Evolutionary conservation across 2,113 vertebrate species (phyloP), one percentile per base, ranked within the genome.

Genomic region (Forbesichthys papilliferus): DNA sequence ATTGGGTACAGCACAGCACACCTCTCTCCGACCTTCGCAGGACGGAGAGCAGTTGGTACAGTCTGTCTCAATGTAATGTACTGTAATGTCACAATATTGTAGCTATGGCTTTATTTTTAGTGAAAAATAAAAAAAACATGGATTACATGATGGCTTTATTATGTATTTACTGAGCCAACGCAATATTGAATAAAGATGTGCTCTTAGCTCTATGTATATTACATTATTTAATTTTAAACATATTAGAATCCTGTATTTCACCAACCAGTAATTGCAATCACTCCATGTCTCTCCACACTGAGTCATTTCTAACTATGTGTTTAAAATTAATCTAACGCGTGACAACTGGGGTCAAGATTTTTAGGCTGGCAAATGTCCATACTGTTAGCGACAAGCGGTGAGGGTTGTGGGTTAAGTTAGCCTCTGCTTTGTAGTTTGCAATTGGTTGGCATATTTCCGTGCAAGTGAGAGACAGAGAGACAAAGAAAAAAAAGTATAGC

Each of bases 321-420:
- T 66, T 71, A 42, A 56, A 68, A 70, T 64, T 16, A 73, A 75
- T 74, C 51, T 11, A 66, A 80, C 71, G 51, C 33, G 12, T 75
- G 89, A 86, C 84, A 83, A 80, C 57, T 48, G 49, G 63, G 66
- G 68, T 68, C 83, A 73, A 75, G 55, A 57, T 74, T 85, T 85
- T 48, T 61, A 79, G 66, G 81, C 74, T 77, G 68, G 68, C 74
- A 75, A 66, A 9, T n/a, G 68, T 75, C 42, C 61, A 72, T 54
- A 57, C 63, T 73, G 61, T 75, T 80, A 69, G 75, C 79, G 71
- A 90, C 80, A 71, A 80, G 87, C 80, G 82, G 62, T 33, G 59
- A 81, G 64, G 70, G 0, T 61, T 69, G 64, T 66, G 73, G 49
- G 65, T 66, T 42, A 70, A 77, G 61, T 72, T 33, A 82, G 79